Base-by-base conservation (phyloP, 2,888 invertebrate genomes). In the Leptinotarsa tumamoca region DNA sequence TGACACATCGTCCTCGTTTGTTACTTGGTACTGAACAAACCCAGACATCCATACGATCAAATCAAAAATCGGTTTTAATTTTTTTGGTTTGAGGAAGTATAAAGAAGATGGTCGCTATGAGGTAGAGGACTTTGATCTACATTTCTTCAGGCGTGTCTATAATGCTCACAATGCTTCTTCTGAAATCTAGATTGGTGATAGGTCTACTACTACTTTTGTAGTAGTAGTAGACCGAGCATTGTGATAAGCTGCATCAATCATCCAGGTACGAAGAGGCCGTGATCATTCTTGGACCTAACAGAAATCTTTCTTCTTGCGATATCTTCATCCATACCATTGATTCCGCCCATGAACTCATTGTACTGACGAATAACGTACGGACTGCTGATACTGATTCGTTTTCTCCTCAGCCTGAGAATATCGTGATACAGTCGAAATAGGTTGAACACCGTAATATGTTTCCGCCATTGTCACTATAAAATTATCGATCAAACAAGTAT, bases 231-330 rank as follows among this genome's bases (percentile, higher is more conserved):
- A 21, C 54, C 54, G 18, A 17, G 54, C 54, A n/a, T 54, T 18
- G 54, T 54, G 54, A 17, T 4, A 4, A 33, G 27, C 27, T 63
- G n/a, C 66, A 63, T 63, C 63, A 63, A 63, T 43, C 66, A 63
- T 17, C 18, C 54, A 54, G 15, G n/a, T 54, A 15, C 15, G n/a
- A 54, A 54, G 54, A n/a, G 54, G 5, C 54, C 54, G 18, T 15
- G 15, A 54, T n/a, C 54, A 54, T n/a, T 54, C n/a, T 54, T 54
- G 54, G 17, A 54, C n/a, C 54, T 15, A 54, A 54, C n/a, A 17
- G 15, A n/a, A 54, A 54, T 54, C 18, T n/a, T 54, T 54, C 54
- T 54, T n/a, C 54, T 54, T 17, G 54, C 54, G n/a, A 54, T n/a
- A 54, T 54, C 54, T 54, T 54, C 3, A n/a, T 54, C 54, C 54